Evolutionary conservation across 2,888 invertebrate genomes (phyloP).

Genomic region (Spicauda simplicius): DNA sequence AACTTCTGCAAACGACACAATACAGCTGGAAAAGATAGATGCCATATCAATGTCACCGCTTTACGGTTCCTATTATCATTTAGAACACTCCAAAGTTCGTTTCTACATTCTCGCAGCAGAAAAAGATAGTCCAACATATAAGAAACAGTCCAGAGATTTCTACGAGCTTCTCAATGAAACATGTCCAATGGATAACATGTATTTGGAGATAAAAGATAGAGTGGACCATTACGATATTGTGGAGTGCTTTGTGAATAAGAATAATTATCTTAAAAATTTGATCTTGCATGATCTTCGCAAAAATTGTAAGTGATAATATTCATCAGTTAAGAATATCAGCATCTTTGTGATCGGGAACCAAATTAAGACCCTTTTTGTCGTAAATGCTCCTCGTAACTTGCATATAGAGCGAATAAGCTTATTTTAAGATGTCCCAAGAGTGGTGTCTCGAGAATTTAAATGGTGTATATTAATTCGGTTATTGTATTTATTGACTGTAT

Average conservation of each 20-base stretch:
- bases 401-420: too few species aligned
- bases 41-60: conserved; percentile 12
- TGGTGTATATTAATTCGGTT: too few species aligned
- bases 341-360: too few species aligned
- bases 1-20: background rate
- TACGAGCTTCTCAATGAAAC: conserved; percentile 5
- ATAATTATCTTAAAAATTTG: conserved; percentile 17
- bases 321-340: background rate
- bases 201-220: conserved; percentile 9
- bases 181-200: conserved; percentile 11
- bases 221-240: conserved; percentile 14
- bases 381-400: too few species aligned
- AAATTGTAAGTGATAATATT: background rate
- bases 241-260: background rate
- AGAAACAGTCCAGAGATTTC: conserved; percentile 15
- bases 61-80: background rate
- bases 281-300: conserved; percentile 5
- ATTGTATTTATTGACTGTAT: too few species aligned
- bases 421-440: too few species aligned
- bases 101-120: conserved; percentile 15
- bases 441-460: too few species aligned
- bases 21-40: conserved; percentile 1
- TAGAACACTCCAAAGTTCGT: background rate
- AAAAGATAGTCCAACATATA: conserved; percentile 8
- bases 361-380: too few species aligned